These are phyloP conservation scores for Eupithecia vulgata DNA, from an alignment of 2,888 invertebrate genomes.

Conservation along the genomic window DNA sequence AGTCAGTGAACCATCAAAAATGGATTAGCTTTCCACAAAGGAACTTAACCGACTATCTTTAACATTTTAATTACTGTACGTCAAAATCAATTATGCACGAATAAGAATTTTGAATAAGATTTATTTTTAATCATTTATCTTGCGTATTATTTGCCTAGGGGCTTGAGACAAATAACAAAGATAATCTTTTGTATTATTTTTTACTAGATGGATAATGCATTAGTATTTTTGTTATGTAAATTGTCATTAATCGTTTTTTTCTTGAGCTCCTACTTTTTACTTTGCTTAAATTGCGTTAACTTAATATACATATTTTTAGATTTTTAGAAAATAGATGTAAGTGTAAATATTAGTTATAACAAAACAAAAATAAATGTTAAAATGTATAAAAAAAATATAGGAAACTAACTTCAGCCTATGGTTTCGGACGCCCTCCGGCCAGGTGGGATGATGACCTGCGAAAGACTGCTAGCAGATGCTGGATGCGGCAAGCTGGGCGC, in stretches of 20 bases:
- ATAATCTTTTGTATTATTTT: neutral
- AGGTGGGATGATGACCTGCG: no score
- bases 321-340: no score
- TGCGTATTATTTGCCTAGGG: conserved; percentile 52
- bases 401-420: no score
- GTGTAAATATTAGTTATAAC: no score
- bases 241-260: neutral
- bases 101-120: conserved; percentile 74
- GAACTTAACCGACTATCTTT: conserved; percentile 60
- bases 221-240: neutral
- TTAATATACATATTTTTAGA: no score
- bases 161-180: conserved; percentile 35
- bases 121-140: conserved; percentile 67
- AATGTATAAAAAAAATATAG: no score
- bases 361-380: no score
- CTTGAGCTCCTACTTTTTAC: no score
- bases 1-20: conserved; percentile 69
- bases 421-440: no score
- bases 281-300: no score
- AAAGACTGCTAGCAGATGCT: no score
- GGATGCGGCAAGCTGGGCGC: no score
- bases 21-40: conserved; percentile 63
- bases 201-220: neutral
- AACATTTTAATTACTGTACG: conserved; percentile 68
- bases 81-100: conserved; percentile 78